A percentile compares a stretch with the other conserved stretches of the same genome.
Conservation (phyloP, 2,113 vertebrate genomes). For the Mionectes macconnelli region DNA sequence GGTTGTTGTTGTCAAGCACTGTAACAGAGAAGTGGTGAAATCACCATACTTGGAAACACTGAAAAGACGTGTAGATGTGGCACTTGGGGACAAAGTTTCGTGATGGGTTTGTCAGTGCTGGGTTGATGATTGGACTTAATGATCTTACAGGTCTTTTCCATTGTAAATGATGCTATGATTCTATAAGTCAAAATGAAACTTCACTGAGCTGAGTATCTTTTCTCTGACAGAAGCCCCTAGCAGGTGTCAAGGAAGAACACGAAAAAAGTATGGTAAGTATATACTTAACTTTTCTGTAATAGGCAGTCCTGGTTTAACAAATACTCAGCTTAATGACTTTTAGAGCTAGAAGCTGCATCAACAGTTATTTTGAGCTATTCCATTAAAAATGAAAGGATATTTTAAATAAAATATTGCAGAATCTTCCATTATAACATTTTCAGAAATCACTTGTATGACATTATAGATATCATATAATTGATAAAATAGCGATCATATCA, state of each 20-base stretch:
- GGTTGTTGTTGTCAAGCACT: neutral
- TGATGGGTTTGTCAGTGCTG: neutral
- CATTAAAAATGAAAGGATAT: neutral
- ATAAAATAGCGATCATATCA: neutral
- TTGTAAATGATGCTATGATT: neutral
- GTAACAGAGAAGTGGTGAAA: neutral
- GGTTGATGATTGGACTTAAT: neutral
- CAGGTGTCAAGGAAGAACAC: neutral
- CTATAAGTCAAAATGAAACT: neutral
- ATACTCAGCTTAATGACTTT: neutral
- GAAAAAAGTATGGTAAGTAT: neutral
- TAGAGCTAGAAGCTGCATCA: neutral
- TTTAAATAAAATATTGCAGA: neutral
- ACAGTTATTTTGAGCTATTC: neutral
- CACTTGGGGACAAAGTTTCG: neutral
- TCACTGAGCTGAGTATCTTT: neutral
- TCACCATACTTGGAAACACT: neutral
- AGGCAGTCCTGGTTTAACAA: neutral
- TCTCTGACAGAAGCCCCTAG: neutral
- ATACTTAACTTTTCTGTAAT: neutral
- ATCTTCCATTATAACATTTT: neutral
- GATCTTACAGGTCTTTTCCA: neutral
- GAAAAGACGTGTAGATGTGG: neutral
- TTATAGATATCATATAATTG: neutral
- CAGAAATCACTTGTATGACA: neutral